phyloP scores from a whole-genome alignment of 1,140 invertebrate genomes.

The Elysia chlorotica region DNA sequence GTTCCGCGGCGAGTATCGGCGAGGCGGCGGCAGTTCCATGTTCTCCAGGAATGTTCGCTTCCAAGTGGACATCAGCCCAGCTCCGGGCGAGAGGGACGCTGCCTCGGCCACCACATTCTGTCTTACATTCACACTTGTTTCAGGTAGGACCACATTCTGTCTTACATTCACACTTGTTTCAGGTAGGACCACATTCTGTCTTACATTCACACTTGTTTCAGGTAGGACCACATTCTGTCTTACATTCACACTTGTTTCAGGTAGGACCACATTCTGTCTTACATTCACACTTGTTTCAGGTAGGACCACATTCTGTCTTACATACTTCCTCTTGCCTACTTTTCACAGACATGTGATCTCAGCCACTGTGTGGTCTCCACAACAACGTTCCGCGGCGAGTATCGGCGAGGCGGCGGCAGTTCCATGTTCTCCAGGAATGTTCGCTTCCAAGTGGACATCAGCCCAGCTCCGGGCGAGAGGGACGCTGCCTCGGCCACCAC shows the following conservation, averaged over 20 bases:
- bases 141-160: too few species aligned
- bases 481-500: slow-evolving; percentile 67
- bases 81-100: slow-evolving; percentile 43
- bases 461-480: slow-evolving; percentile 53
- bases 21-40: slow-evolving; percentile 88
- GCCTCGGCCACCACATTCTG: slow-evolving; percentile 78
- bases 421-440: slow-evolving; percentile 97
- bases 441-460: slow-evolving; percentile 83
- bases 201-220: too few species aligned
- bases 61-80: slow-evolving; percentile 75
- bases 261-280: too few species aligned
- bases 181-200: too few species aligned
- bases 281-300: too few species aligned
- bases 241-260: too few species aligned
- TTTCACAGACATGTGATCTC: slow-evolving; percentile 97
- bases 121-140: slow-evolving; percentile 93
- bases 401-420: slow-evolving; percentile 85
- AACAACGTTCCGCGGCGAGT: slow-evolving; percentile 97
- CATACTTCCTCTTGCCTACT: too few species aligned
- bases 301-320: too few species aligned
- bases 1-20: slow-evolving; percentile 96
- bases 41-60: slow-evolving; percentile 96
- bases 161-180: too few species aligned
- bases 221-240: too few species aligned
- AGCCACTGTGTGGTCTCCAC: slow-evolving; percentile 98